phyloP scores from a whole-genome alignment of 2,113 vertebrate species.

The Narcine bancroftii region DNA sequence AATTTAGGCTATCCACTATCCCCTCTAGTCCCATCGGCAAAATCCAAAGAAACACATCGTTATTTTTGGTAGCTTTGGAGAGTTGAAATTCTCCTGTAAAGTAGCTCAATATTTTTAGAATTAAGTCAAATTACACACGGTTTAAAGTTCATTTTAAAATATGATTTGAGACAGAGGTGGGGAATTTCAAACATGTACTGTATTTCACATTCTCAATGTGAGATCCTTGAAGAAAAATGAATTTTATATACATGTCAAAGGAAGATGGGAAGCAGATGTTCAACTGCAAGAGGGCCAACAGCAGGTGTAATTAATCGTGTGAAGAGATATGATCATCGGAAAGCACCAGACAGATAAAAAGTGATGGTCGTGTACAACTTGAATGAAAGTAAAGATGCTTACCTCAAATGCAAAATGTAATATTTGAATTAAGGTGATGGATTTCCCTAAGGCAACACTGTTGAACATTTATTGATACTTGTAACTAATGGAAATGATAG shows the following conservation, averaged over 20 bases:
- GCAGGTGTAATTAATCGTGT: constrained; percentile 19
- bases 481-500: neutral
- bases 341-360: neutral
- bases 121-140: neutral
- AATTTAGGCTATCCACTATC: neutral
- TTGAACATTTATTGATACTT: neutral
- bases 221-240: neutral
- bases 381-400: neutral
- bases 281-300: neutral
- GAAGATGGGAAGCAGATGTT: constrained; percentile 32
- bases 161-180: neutral
- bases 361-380: neutral
- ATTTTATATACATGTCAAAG: neutral
- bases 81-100: neutral
- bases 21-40: neutral
- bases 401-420: neutral
- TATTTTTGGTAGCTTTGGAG: neutral
- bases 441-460: neutral
- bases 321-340: neutral
- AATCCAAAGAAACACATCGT: neutral
- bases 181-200: neutral
- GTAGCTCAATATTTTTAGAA: neutral
- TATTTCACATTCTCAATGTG: constrained; percentile 5
- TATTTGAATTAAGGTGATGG: neutral
- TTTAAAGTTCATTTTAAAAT: neutral